phyloP scores from a whole-genome alignment of 2,797 vertebrate genomes.

The Erpetoichthys calabaricus region DNA sequence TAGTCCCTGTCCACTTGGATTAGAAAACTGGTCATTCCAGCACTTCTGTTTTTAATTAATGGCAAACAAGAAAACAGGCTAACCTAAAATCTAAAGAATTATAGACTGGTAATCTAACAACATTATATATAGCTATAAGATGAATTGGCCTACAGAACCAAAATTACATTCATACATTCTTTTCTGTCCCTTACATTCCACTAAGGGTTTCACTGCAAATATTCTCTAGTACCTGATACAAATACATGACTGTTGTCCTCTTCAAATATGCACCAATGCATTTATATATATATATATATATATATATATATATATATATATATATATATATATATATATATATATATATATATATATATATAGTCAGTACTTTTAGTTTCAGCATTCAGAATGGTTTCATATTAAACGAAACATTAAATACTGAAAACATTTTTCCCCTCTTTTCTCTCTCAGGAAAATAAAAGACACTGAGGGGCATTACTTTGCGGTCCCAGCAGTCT shows the following conservation, averaged over 20 bases:
- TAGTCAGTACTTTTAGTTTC: constrained; percentile 18
- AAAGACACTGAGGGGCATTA: constrained; percentile 35
- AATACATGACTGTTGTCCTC: background rate
- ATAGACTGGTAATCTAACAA: no score
- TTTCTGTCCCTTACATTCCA: no score
- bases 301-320: constrained; percentile 20
- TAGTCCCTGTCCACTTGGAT: background rate
- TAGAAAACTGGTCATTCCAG: background rate
- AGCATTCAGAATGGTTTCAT: constrained; percentile 8
- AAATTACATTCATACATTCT: no score
- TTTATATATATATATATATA: constrained; percentile 28
- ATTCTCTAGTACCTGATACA: no score
- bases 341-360: constrained; percentile 25
- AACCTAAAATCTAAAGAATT: no score
- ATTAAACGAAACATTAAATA: background rate
- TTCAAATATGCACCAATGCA: constrained; percentile 25
- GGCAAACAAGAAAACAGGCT: background rate
- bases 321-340: constrained; percentile 19
- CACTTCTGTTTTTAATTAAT: background rate
- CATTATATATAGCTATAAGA: no score
- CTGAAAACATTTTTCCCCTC: background rate
- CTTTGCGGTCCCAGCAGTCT: constrained; percentile 33
- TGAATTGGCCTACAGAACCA: no score
- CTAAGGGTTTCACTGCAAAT: no score
- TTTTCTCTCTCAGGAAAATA: constrained; percentile 3